phyloP scores from a whole-genome alignment of 2,113 vertebrate species.

The Bucco capensis region DNA sequence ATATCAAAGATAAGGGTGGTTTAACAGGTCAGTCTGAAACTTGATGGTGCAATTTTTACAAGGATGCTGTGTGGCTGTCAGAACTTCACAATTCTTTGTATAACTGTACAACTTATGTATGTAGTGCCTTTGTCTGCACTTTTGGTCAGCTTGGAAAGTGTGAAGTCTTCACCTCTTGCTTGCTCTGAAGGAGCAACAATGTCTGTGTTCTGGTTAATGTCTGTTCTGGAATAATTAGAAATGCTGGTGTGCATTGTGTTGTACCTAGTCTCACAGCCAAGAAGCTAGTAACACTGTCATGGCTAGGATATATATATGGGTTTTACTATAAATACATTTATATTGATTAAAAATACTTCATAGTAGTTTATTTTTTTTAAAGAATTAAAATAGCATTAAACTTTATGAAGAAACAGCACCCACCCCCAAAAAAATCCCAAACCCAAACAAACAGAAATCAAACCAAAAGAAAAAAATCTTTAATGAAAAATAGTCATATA shows the following conservation, averaged over 20 bases:
- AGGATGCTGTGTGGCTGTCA: background rate
- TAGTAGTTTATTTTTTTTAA: background rate
- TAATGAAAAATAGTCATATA: background rate
- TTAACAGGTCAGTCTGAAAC: background rate
- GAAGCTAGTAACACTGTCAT: background rate
- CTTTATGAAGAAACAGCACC: background rate
- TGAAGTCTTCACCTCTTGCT: background rate
- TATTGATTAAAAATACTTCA: background rate
- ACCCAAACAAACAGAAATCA: no score
- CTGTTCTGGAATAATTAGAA: background rate
- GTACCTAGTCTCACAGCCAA: background rate
- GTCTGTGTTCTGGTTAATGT: background rate
- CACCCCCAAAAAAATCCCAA: no score
- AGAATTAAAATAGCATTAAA: background rate
- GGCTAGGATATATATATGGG: background rate
- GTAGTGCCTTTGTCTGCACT: background rate
- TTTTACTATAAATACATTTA: background rate
- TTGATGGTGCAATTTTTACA: rapidly evolving
- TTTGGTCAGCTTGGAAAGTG: background rate
- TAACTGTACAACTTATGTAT: no score
- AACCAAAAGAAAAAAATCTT: background rate
- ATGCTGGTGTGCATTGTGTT: background rate
- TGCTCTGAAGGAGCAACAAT: background rate
- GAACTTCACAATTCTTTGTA: background rate
- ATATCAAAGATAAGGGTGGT: background rate